phyloP scores from a whole-genome alignment of 2,113 vertebrate genomes.

The Nibea albiflora region DNA sequence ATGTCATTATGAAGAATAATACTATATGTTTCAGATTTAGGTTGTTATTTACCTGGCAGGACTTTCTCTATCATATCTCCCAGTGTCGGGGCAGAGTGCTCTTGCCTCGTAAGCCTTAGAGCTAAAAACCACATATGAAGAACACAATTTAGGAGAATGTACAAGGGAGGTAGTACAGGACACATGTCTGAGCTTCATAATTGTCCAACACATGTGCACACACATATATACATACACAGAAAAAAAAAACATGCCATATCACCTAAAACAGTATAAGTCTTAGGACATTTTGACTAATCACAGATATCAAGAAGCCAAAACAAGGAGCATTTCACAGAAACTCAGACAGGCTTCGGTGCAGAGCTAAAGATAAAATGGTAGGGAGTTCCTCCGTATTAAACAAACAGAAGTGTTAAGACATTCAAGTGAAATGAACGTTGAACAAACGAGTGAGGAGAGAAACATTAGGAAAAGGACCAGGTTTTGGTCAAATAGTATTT shows the following conservation, averaged over 20 bases:
- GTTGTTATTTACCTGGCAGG: constrained; percentile 84
- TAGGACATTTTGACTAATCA: not conserved
- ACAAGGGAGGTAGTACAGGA: constrained; percentile 56
- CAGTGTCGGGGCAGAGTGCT: constrained; percentile 96
- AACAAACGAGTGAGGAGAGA: constrained; percentile 50
- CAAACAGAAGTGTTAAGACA: constrained; percentile 10
- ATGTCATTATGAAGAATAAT: constrained; percentile 54
- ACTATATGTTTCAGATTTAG: constrained; percentile 51
- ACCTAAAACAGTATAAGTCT: constrained; percentile 8
- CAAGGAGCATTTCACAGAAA: constrained; percentile 23
- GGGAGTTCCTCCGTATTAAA: constrained; percentile 1
- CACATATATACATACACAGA: constrained; percentile 38
- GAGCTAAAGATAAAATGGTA: constrained; percentile 12
- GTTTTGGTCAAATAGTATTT: constrained; percentile 52
- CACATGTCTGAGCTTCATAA: constrained; percentile 57
- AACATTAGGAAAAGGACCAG: constrained; percentile 53
- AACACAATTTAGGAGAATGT: constrained; percentile 74
- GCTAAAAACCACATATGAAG: constrained; percentile 89
- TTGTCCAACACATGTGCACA: constrained; percentile 20
- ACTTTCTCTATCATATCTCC: constrained; percentile 88
- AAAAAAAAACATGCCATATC: not conserved
- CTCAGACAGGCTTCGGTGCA: constrained; percentile 48
- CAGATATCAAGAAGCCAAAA: constrained; percentile 29
- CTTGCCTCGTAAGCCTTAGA: constrained; percentile 95
- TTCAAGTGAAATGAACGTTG: constrained; percentile 14